Base-by-base conservation (phyloP, 1,140 invertebrate genomes). In the Elymnias hypermnestra region DNA sequence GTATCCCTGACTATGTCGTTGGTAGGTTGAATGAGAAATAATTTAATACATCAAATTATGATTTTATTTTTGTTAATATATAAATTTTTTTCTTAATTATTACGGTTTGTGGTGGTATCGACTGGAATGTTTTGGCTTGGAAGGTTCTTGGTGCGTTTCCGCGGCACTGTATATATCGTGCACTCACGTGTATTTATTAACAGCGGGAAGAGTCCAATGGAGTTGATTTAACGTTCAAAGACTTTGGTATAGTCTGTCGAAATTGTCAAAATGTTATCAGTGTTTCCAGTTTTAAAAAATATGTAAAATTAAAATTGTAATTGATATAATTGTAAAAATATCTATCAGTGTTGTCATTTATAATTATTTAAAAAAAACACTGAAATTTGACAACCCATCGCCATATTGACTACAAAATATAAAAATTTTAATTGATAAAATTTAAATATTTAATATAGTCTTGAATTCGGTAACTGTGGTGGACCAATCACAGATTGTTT, bases 11-110 rank as follows among this genome's bases (percentile, higher is more conserved):
- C 14, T 44, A 48, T 43, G 36, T 45, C 47, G 41, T 21, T 15
- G 36, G 10, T 28, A 45, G 48, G 33, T n/a, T 36, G 35, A 36
- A 67, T 79, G 79, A 83, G 79, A 78, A 75, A 82, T 64, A 69
- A 72, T 84, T 83, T 82, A 84, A 84, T 84, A 79, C 79, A 82
- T 84, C 73, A 71, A 57, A 63, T 58, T 42, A 31, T 43, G 44
- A 42, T 63, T 56, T 63, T 63, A 49, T 45, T 52, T 57, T 72
- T 55, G 57, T 61, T 70, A 60, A 60, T 59, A 52, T 44, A 42
- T 47, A 47, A 51, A 35, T 14, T 46, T 48, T 46, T 52, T 23
- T 66, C 26, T 29, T 29, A 13, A 29, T 13, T 50, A 55, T 45
- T 65, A 47, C 35, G 33, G 19, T 52, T 53, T 40, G 46, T 50